A percentile compares a stretch with the other conserved stretches of the same genome.
phyloP scores from a whole-genome alignment of 2,888 invertebrate genomes.

The Dasypolia templi region DNA sequence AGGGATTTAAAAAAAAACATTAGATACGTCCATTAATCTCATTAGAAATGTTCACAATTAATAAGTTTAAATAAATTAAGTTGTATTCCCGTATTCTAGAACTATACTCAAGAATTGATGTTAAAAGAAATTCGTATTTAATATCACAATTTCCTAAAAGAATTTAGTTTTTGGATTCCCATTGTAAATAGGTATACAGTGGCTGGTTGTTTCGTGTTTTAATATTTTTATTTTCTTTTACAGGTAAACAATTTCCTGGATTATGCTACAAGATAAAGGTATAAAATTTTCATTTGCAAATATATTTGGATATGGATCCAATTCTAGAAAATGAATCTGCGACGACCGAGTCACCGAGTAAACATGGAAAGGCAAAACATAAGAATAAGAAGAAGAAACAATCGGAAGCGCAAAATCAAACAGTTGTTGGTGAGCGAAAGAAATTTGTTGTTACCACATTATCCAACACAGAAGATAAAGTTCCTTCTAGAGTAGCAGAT shows the following conservation, averaged over 20 bases:
- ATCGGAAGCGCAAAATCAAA: conserved; percentile 80
- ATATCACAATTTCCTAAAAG: background rate
- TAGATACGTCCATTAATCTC: too few relatives aligned
- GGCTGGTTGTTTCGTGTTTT: background rate
- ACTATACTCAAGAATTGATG: background rate
- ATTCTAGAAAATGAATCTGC: conserved; percentile 89
- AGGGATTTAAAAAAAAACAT: background rate
- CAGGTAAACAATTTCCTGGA: conserved; percentile 78
- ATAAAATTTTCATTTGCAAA: conserved; percentile 70
- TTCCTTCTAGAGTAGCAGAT: conserved; percentile 80
- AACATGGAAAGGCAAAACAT: conserved; percentile 85
- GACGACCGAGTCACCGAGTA: conserved; percentile 82
- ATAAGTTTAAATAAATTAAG: conserved; percentile 10
- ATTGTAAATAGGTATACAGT: background rate
- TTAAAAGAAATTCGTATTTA: background rate
- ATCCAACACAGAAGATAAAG: conserved; percentile 80
- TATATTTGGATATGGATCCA: conserved; percentile 84
- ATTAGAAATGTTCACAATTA: background rate
- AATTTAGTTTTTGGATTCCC: background rate
- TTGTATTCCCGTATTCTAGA: background rate
- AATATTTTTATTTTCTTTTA: conserved; percentile 70
- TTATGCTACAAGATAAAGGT: conserved; percentile 82
- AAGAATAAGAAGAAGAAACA: conserved; percentile 86
- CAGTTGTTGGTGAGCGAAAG: conserved; percentile 85
- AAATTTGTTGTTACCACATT: conserved; percentile 87